Percentiles rank a stretch among this genome's conserved stretches.
These are phyloP conservation scores for Agrochola lychnidis DNA, from an alignment of 2,888 invertebrate genomes.

Conservation along the genomic window DNA sequence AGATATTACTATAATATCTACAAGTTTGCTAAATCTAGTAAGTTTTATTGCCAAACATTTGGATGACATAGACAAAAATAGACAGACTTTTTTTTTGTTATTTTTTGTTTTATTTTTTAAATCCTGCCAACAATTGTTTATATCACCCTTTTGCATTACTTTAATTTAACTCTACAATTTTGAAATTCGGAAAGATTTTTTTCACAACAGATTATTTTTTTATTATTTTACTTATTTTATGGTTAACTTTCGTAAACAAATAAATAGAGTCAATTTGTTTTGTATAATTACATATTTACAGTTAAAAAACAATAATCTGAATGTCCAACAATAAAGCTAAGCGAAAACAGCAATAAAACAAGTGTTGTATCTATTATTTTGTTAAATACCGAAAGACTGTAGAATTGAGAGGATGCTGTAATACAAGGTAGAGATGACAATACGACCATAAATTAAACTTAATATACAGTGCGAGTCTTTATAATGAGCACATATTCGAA, in stretches of 20 bases:
- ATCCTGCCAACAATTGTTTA: neutral
- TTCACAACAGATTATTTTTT: conserved; percentile 8
- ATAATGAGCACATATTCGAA: no score
- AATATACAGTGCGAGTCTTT: no score
- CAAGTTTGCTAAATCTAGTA: conserved; percentile 49
- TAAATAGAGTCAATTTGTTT: conserved; percentile 46
- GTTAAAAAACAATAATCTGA: conserved; percentile 9
- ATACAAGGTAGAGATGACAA: neutral
- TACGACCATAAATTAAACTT: neutral
- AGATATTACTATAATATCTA: conserved; percentile 59
- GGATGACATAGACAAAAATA: conserved; percentile 15
- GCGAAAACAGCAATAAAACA: conserved; percentile 8
- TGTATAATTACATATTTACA: conserved; percentile 47
- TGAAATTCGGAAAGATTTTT: conserved; percentile 42
- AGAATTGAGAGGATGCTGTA: neutral
- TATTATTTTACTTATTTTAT: conserved; percentile 37
- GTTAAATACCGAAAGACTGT: neutral
- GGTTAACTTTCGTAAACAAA: conserved; percentile 59
- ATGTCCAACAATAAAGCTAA: conserved; percentile 6
- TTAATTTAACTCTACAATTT: conserved; percentile 6
- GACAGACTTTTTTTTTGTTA: neutral
- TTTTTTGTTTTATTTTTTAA: neutral
- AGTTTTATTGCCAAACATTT: conserved; percentile 53
- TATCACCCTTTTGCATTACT: conserved; percentile 2
- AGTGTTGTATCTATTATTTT: neutral